Evolutionary conservation across 2,888 invertebrate species (phyloP), one percentile per base, ranked within the genome.

Genomic region (Pseudolycoriella hygida): DNA sequence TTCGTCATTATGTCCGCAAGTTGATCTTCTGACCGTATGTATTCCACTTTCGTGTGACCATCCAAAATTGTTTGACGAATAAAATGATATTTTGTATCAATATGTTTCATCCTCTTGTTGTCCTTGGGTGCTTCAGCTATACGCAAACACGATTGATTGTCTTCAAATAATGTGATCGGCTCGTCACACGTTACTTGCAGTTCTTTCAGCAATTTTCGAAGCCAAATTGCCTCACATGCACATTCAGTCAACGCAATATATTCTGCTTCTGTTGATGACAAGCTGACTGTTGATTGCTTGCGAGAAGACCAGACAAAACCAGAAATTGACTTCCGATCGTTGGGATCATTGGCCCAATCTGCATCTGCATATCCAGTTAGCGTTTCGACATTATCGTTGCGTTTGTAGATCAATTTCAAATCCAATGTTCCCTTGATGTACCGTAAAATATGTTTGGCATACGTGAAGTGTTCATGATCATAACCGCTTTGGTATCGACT

Each of bases 401-500:
- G 18, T 14, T 10, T 38, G 43, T 46, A 51, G 17, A 12, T 11
- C 17, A 43, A 18, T 18, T 34, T 43, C n/a, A 43, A 34, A 43
- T 43, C 17, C 3, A 50, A 8, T 44, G 42, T 12, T n/a, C n/a
- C n/a, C n/a, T n/a, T n/a, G n/a, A n/a, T n/a, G n/a, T n/a, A n/a
- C n/a, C n/a, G n/a, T n/a, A 49, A 41, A 32, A 52, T 52, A 34
- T 44, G 40, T 48, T 54, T 52, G 2, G 50, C 48, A 17, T 43
- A 30, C 3, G 30, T 34, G n/a, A 30, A 43, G 14, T 15, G 51
- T 47, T 40, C 38, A 15, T 48, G 43, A 11, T 44, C 47, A 18
- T 46, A 48, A 39, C 49, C 47, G n/a, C 47, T 41, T 30, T 50
- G 51, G 17, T 48, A 53, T 14, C 51, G 47, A 34, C 53, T 55